Evolutionary conservation across 2,888 invertebrate species (phyloP).

Genomic region (Patella caerulea): DNA sequence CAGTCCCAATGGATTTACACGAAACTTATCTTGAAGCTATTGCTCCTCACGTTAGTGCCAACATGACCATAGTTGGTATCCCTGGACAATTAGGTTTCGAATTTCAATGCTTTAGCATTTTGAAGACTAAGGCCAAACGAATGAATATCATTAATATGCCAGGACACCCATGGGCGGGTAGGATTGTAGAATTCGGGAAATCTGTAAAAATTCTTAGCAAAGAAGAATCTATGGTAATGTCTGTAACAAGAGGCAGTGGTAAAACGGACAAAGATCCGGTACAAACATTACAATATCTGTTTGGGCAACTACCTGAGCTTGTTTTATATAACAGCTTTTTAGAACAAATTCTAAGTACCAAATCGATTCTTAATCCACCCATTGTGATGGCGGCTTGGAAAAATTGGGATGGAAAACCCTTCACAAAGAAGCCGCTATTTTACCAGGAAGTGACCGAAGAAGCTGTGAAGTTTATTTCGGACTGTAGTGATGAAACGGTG

Average conservation of each 20-base stretch:
- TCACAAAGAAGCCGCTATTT: constrained; percentile 40
- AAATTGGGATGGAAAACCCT: constrained; percentile 39
- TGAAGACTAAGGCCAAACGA: constrained; percentile 33
- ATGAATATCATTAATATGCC: constrained; percentile 56
- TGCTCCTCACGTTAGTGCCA: constrained; percentile 47
- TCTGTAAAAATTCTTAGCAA: constrained; percentile 40
- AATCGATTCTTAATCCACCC: constrained; percentile 35
- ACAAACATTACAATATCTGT: constrained; percentile 27
- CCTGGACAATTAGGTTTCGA: constrained; percentile 64
- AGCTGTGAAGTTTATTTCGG: constrained; percentile 31
- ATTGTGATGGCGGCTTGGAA: constrained; percentile 42
- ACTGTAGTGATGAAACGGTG: constrained; percentile 33
- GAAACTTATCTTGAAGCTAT: constrained; percentile 55
- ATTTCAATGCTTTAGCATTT: constrained; percentile 49
- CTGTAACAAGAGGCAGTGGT: constrained; percentile 31
- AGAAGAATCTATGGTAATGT: constrained; percentile 35
- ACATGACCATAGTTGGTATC: constrained; percentile 53
- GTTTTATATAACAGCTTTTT: constrained; percentile 33
- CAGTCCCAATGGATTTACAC: constrained; percentile 58
- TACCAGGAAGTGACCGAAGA: constrained; percentile 40
- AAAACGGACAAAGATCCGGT: constrained; percentile 17
- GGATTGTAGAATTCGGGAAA: constrained; percentile 52
- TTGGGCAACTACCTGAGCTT: constrained; percentile 39
- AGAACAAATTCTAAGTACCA: constrained; percentile 32
- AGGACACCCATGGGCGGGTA: constrained; percentile 56